These are phyloP conservation scores for Darevskia nairensis DNA, from an alignment of 2,797 vertebrate genomes.

Conservation along the genomic window DNA sequence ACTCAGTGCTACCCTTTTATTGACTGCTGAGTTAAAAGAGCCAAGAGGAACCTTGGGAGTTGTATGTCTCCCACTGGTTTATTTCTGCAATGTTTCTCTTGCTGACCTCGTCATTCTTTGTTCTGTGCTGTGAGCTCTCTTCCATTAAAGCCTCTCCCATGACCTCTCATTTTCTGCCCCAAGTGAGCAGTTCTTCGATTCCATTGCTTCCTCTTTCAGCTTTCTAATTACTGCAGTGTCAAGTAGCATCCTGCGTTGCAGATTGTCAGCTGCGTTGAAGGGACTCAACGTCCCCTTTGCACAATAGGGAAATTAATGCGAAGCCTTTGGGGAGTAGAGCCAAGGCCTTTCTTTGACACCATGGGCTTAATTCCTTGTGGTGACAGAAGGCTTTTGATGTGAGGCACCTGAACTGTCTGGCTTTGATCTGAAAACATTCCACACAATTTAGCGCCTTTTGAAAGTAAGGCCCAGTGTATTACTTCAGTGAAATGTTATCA, in stretches of 20 bases:
- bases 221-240: neutral
- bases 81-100: neutral
- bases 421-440: neutral
- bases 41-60: neutral
- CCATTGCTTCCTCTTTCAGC: neutral
- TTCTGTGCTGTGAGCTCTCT: neutral
- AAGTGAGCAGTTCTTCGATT: conserved; percentile 11
- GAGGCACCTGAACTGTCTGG: neutral
- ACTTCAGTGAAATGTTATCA: neutral
- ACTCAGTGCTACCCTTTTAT: conserved; percentile 38
- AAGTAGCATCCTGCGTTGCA: neutral
- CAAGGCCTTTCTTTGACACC: neutral
- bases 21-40: conserved; percentile 24
- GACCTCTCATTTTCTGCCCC: conserved; percentile 6
- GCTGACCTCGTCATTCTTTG: conserved; percentile 21
- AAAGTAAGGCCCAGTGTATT: neutral
- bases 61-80: neutral
- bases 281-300: neutral
- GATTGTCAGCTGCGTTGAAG: conserved; percentile 22
- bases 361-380: neutral
- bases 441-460: neutral
- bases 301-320: conserved; percentile 10
- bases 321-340: neutral
- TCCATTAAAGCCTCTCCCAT: neutral
- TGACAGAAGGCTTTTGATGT: conserved; percentile 3